A percentile compares a stretch with the other conserved stretches of the same genome.
These are phyloP conservation scores for Siniperca scherzeri DNA, from an alignment of 2,797 vertebrate genomes.

Conservation along the genomic window DNA sequence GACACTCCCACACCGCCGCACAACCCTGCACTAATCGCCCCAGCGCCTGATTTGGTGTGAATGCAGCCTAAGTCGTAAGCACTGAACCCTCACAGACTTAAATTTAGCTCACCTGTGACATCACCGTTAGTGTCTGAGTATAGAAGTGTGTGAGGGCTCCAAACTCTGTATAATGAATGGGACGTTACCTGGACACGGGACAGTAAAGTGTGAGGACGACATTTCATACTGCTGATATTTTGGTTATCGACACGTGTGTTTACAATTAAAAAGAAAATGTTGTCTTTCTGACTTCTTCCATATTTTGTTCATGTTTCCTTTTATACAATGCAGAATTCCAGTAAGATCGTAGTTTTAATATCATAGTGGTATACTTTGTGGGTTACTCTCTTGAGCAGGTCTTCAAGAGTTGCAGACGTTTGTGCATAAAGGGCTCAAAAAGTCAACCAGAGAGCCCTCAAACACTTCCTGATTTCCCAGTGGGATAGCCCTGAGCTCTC, in stretches of 20 bases:
- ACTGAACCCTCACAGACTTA: neutral
- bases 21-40: no score
- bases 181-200: neutral
- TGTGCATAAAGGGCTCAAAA: neutral
- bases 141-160: neutral
- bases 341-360: neutral
- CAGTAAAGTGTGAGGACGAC: no score
- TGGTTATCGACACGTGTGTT: no score
- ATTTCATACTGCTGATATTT: no score
- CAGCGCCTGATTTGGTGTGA: no score
- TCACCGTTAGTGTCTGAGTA: neutral
- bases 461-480: slow-evolving; percentile 5
- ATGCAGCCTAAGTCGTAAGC: no score
- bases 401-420: neutral
- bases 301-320: neutral
- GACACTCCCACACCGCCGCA: no score
- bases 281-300: no score
- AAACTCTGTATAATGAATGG: neutral
- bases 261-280: no score
- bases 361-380: no score
- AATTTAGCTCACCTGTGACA: neutral
- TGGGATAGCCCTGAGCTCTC: neutral
- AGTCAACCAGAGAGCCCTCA: neutral
- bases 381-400: neutral
- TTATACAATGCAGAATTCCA: neutral